These are phyloP conservation scores for Philereme vetulata DNA, from an alignment of 2,888 invertebrate genomes.

Conservation along the genomic window DNA sequence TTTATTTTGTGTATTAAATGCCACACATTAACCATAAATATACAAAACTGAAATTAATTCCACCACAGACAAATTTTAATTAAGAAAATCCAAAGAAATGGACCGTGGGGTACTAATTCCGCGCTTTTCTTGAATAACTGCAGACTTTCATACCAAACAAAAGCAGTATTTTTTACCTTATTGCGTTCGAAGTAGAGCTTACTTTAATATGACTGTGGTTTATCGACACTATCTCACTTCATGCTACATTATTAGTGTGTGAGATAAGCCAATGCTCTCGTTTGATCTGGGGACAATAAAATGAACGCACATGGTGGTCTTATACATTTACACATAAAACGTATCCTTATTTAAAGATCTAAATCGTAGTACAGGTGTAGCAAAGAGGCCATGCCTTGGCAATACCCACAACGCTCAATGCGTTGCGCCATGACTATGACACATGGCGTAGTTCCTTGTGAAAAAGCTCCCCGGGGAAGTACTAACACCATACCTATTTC, in stretches of 20 bases:
- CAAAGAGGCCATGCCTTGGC: no score
- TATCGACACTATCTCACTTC: slow-evolving; percentile 22
- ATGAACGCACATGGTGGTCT: no score
- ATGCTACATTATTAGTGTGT: slow-evolving; percentile 26
- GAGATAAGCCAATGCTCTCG: slow-evolving; percentile 27
- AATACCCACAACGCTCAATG: no score
- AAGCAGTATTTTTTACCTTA: slow-evolving; percentile 18
- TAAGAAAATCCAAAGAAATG: slow-evolving; percentile 64
- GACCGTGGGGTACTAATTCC: slow-evolving; percentile 61
- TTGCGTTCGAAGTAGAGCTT: slow-evolving; percentile 4
- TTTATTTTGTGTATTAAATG: no score
- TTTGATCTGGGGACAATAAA: neutral
- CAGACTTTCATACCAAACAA: slow-evolving; percentile 11
- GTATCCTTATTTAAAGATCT: no score
- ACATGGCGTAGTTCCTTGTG: no score
- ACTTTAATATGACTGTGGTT: slow-evolving; percentile 7
- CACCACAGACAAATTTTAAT: slow-evolving; percentile 69
- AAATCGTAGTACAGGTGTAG: no score
- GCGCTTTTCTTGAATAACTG: slow-evolving; percentile 40
- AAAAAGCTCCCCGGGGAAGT: no score
- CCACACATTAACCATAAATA: slow-evolving; percentile 50
- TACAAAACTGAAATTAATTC: slow-evolving; percentile 63
- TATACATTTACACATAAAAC: no score
- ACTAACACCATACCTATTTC: no score
- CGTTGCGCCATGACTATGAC: no score